A percentile compares a stretch with the other conserved stretches of the same genome.
phyloP scores from a whole-genome alignment of 2,797 vertebrate genomes.

The Gadopsis marmoratus region DNA sequence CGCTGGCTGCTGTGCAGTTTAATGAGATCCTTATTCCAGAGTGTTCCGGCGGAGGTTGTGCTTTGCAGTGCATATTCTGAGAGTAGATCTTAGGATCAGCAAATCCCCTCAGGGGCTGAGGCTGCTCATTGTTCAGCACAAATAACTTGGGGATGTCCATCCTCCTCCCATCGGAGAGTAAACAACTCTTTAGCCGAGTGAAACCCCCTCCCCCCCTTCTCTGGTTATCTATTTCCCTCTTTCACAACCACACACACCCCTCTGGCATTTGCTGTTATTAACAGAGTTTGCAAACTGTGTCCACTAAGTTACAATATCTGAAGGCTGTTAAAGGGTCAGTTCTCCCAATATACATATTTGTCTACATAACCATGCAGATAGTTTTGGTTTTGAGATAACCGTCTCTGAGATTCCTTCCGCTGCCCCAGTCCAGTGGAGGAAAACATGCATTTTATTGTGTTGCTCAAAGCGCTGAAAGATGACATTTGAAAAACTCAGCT shows the following conservation, averaged over 20 bases:
- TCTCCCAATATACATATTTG: not conserved
- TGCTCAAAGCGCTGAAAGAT: not conserved
- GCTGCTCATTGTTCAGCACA: conserved; percentile 69
- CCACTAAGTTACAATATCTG: not conserved
- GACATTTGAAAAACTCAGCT: not conserved
- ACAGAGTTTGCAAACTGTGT: conserved; percentile 5
- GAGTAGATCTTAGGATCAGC: conserved; percentile 64
- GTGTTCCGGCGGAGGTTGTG: conserved; percentile 47
- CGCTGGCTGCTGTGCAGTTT: conserved; percentile 54
- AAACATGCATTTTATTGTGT: conserved; percentile 9
- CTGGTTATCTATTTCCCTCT: conserved; percentile 1
- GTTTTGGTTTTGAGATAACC: not conserved
- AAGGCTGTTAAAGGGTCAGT: not conserved
- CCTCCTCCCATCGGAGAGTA: conserved; percentile 53
- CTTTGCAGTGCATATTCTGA: conserved; percentile 68
- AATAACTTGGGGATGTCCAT: conserved; percentile 66
- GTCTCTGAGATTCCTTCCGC: not conserved
- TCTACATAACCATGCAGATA: not conserved
- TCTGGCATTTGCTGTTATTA: conserved; percentile 4
- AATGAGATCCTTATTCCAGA: conserved; percentile 64
- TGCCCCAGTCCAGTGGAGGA: not conserved
- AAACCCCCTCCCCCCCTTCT: conserved; percentile 21
- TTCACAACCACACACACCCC: conserved; percentile 9
- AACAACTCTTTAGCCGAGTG: conserved; percentile 68
- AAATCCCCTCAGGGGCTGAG: conserved; percentile 49